A percentile compares a stretch with the other conserved stretches of the same genome.
Evolutionary conservation across 1,140 invertebrate genomes (phyloP).

Genomic region (Brachionus manjavacas): DNA sequence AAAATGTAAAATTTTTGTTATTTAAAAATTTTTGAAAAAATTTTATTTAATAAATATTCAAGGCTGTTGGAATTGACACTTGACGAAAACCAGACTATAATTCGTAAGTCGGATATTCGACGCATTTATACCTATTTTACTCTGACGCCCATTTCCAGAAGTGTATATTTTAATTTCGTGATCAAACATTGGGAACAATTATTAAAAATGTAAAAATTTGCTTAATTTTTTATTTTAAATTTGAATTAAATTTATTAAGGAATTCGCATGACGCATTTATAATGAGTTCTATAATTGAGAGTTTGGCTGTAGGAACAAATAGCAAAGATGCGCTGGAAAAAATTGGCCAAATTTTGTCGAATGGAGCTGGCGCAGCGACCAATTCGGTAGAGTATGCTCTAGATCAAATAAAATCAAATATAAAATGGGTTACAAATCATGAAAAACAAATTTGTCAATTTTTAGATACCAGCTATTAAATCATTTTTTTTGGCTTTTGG

Average conservation of each 20-base stretch:
- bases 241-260: neutral
- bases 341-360: neutral
- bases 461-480: neutral
- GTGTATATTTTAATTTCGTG: conserved; percentile 35
- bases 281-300: conserved; percentile 25
- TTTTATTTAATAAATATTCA: neutral
- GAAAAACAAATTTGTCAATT: conserved; percentile 25
- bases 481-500: neutral
- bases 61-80: conserved; percentile 11
- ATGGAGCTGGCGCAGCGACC: conserved; percentile 6
- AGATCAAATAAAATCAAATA: conserved; percentile 41
- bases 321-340: neutral
- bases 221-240: neutral
- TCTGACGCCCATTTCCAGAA: conserved; percentile 18
- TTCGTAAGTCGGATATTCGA: conserved; percentile 13
- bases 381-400: neutral
- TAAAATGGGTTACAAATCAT: conserved; percentile 18
- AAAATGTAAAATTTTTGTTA: neutral
- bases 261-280: conserved; percentile 38
- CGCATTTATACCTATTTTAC: conserved; percentile 35
- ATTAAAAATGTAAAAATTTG: neutral
- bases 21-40: neutral
- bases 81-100: conserved; percentile 6
- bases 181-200: neutral
- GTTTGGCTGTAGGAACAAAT: conserved; percentile 5